Percentiles rank a stretch among this genome's conserved stretches.
Evolutionary conservation across 2,113 vertebrate species (phyloP).

Genomic region (Bos javanicus): DNA sequence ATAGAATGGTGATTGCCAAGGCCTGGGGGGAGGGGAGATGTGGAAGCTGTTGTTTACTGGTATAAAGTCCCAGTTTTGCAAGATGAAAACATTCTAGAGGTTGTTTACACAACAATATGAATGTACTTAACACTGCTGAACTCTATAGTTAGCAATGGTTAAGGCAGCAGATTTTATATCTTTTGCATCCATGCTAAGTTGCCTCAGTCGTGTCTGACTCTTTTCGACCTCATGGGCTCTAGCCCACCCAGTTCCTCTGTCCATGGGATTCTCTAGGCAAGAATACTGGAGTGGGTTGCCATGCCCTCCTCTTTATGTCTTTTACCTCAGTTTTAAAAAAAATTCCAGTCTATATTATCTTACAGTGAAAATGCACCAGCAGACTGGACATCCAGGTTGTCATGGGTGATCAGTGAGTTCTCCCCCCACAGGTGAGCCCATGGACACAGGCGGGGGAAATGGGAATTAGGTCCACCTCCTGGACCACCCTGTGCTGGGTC

Average conservation of each 20-base stretch:
- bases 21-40: background rate
- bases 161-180: background rate
- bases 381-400: background rate
- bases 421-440: background rate
- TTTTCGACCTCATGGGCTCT: background rate
- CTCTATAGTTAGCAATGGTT: background rate
- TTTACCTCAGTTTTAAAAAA: background rate
- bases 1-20: background rate
- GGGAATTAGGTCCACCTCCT: accelerated
- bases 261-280: background rate
- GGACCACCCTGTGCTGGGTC: background rate
- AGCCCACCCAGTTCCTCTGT: background rate
- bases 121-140: background rate
- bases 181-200: background rate
- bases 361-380: background rate
- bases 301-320: background rate
- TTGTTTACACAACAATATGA: background rate
- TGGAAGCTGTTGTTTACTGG: background rate
- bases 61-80: background rate
- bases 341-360: background rate
- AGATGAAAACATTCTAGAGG: background rate
- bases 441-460: background rate
- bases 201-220: background rate
- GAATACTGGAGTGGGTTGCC: background rate
- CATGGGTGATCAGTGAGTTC: background rate